A percentile compares a stretch with the other conserved stretches of the same genome.
Evolutionary conservation across 2,888 invertebrate species (phyloP).

Genomic region (Stenoptilia bipunctidactyla): DNA sequence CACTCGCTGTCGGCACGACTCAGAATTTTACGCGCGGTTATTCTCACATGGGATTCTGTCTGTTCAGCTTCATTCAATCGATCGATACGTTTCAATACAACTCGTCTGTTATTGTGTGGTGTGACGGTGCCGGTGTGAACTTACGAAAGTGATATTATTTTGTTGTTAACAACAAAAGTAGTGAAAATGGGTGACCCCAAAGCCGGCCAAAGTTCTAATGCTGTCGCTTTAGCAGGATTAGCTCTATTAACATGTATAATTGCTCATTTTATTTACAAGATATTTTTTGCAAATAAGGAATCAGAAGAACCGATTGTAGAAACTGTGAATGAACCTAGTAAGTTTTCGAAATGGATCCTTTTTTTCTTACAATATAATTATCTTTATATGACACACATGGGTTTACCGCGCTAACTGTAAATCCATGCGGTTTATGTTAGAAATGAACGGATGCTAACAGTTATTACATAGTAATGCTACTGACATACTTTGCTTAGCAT

Average conservation of each 20-base stretch:
- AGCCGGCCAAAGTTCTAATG: conserved; percentile 42
- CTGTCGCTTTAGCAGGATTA: conserved; percentile 34
- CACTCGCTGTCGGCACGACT: not conserved
- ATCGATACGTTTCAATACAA: not conserved
- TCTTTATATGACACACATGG: conserved; percentile 5
- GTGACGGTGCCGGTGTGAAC: conserved; percentile 21
- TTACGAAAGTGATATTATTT: conserved; percentile 49
- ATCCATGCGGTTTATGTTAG: conserved; percentile 20
- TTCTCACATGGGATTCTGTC: not conserved
- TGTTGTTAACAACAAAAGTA: conserved; percentile 33
- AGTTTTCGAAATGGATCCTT: too few relatives aligned
- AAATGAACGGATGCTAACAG: conserved; percentile 28
- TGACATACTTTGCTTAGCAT: conserved; percentile 23
- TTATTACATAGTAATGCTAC: conserved; percentile 17
- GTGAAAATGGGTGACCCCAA: conserved; percentile 55
- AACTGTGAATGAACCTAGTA: conserved; percentile 50
- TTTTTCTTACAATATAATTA: too few relatives aligned
- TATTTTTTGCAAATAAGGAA: conserved; percentile 42
- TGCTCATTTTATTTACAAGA: conserved; percentile 49
- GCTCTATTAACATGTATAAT: conserved; percentile 43
- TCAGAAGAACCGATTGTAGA: conserved; percentile 40
- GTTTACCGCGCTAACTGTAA: conserved; percentile 11
- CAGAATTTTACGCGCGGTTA: not conserved
- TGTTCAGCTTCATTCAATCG: not conserved
- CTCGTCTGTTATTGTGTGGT: conserved; percentile 19